phyloP scores from a whole-genome alignment of 1,140 invertebrate genomes.

The Drosophila seguyi region DNA sequence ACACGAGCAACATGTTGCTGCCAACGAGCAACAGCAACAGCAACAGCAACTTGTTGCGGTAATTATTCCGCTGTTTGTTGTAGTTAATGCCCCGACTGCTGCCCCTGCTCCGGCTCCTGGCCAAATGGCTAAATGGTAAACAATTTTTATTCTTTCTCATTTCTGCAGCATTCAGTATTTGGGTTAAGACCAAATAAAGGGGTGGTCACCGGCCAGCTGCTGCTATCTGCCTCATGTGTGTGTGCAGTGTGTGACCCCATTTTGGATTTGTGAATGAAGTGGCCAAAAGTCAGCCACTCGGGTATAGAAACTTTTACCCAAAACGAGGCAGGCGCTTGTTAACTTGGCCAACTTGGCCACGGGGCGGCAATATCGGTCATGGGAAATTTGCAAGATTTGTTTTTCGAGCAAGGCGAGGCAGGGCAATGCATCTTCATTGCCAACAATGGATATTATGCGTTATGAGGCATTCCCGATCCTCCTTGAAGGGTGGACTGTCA shows the following conservation, averaged over 20 bases:
- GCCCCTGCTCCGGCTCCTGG: not conserved
- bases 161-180: slow-evolving; percentile 68
- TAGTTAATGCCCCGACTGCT: slow-evolving; percentile 10
- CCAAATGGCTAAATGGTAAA: slow-evolving; percentile 68
- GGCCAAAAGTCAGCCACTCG: slow-evolving; percentile 52
- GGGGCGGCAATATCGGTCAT: slow-evolving; percentile 75
- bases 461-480: slow-evolving; percentile 41
- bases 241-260: slow-evolving; percentile 61
- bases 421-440: slow-evolving; percentile 70
- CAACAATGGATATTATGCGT: slow-evolving; percentile 73
- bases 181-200: slow-evolving; percentile 84
- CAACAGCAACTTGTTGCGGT: slow-evolving; percentile 73
- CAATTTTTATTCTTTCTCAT: slow-evolving; percentile 66
- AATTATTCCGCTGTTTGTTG: slow-evolving; percentile 67
- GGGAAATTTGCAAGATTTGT: slow-evolving; percentile 71
- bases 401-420: slow-evolving; percentile 32
- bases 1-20: slow-evolving; percentile 62
- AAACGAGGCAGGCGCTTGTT: slow-evolving; percentile 57
- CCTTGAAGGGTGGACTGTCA: slow-evolving; percentile 58
- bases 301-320: slow-evolving; percentile 58
- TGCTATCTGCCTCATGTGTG: slow-evolving; percentile 27
- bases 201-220: slow-evolving; percentile 60
- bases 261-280: slow-evolving; percentile 79
- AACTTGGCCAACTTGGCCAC: slow-evolving; percentile 48
- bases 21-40: slow-evolving; percentile 32